Evolutionary conservation across 2,888 invertebrate species (phyloP), one percentile per base, ranked within the genome.

Genomic region (Hyposoter didymator): DNA sequence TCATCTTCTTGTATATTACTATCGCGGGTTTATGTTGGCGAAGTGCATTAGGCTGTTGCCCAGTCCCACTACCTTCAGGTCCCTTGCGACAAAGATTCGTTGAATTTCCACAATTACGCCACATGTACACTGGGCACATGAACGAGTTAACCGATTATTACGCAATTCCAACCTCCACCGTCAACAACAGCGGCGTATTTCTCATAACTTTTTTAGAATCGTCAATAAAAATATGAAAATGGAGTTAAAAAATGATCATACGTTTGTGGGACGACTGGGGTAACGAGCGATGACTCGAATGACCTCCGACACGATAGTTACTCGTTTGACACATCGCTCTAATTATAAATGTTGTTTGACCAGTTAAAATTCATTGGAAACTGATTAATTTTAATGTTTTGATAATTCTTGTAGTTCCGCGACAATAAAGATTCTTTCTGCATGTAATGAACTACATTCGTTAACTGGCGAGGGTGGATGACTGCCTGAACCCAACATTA

Each of bases 51-150:
- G 17, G 43, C 73, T 14, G 6, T 4, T 28, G 22, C n/a, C n/a
- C 8, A 39, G 14, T 43, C 8, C n/a, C 28, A 12, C 74, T n/a
- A 43, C 35, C 76, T 76, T 49, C 52, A 35, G 39, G 32, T 78
- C 39, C 55, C 55, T 32, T 47, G 39, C 49, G 28, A 52, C 39
- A 14, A 43, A 52, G 78, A 66, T 43, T 67, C 49, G 52, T 55
- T 32, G 49, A 78, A 43, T 67, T 78, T 78, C 10, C 78, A 43
- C 78, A 43, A 78, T 69, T 78, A 55, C 22, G 43, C 17, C 28
- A 62, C 19, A 39, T 35, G 78, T 78, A 78, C 43, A 52, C 67
- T 55, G 78, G 45, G 45, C 8, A 39, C 14, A 66, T 52, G 66
- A 39, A 49, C 45, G 74, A 45, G 62, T 32, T 55, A 43, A n/a